Base-by-base conservation (phyloP, 2,888 invertebrate species). In the Lepidocyrtoides sp. region DNA sequence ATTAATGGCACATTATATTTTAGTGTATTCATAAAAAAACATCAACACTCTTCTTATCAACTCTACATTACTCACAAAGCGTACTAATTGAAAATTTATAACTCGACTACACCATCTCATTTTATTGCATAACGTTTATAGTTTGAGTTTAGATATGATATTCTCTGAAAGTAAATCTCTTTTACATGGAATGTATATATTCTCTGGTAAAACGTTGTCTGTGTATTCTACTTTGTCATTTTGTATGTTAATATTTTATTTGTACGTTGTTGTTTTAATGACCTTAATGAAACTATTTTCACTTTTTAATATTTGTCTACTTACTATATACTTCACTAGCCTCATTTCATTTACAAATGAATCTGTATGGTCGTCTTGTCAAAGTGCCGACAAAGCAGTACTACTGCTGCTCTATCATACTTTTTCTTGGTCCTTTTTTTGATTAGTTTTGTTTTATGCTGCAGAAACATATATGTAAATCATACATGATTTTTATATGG, bases 401-500 rank as follows among this genome's bases (percentile, higher is more conserved):
- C 36, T 36, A 26, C 48, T n/a, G 51, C 26, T 75, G 51, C 26
- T 57, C 0, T 5, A 23, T 32, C 36, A 54, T 69, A 7, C 69
- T 51, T 66, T 54, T 7, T 54, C 14, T 54, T 54, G 7, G 12
- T 41, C 29, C 29, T 41, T 60, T 82, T 72, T 69, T 26, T 86
- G 23, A n/a, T 32, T n/a, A 66, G 36, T 26, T 44, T 26, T 75
- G 77, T 48, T 48, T 86, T 72, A 36, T 26, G 20, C 1, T 29
- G 4, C 48, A 26, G 26, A 54, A 29, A 32, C 48, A 66, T 54
- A 44, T n/a, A n/a, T n/a, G n/a, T n/a, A n/a, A n/a, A n/a, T 83
- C 66, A 57, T 29, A 26, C 23, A 51, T 32, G n/a, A 44, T 87
- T 63, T 77, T 79, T 57, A 20, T 87, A 51, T 86, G 72, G 23